Evolutionary conservation across 2,797 vertebrate genomes (phyloP), one percentile per base, ranked within the genome.

Genomic region (Chloroceryle amazona): DNA sequence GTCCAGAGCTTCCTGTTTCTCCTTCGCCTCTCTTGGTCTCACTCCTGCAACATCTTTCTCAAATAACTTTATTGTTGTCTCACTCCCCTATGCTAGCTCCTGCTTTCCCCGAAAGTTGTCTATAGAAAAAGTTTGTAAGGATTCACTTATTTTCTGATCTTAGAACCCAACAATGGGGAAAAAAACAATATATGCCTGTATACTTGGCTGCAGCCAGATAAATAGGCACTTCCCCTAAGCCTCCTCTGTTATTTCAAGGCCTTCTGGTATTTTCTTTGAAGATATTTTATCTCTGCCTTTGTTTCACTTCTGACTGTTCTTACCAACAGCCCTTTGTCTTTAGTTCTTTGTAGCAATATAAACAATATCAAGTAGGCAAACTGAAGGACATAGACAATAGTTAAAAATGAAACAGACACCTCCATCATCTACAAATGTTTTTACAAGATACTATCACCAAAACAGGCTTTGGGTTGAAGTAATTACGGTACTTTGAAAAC

Each of bases 251-350:
- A 74, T 94, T 90, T 92, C 82, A 93, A 92, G 73, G 41, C 22
- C 63, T 81, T 91, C 81, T 89, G 82, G 76, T 84, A 86, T 86
- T 91, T 89, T 80, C 73, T 96, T 91, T 93, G 81, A 96, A 95
- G 81, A 80, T 81, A 73, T 76, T 89, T 96, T 93, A 73, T 90
- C 84, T 90, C 51, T 89, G 39, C 31, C 28, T 15, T 76, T 33
- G 2, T 90, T 93, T 95, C 60, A 33, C 82, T 96, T 93, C 76
- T 95, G 76, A 47, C 44, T 76, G 46, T 26, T 94, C 52, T 90
- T 85, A 67, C 71, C 52, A 79, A 68, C 60, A 90, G 14, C 6
- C 67, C n/a, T 89, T 97, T 95, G 82, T 86, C 85, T 95, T 67
- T 80, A 60, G 71, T 76, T 95, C 60, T 23, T 73, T 89, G 29